Evolutionary conservation across 2,113 vertebrate genomes (phyloP).

Genomic region (Heterotis niloticus): DNA sequence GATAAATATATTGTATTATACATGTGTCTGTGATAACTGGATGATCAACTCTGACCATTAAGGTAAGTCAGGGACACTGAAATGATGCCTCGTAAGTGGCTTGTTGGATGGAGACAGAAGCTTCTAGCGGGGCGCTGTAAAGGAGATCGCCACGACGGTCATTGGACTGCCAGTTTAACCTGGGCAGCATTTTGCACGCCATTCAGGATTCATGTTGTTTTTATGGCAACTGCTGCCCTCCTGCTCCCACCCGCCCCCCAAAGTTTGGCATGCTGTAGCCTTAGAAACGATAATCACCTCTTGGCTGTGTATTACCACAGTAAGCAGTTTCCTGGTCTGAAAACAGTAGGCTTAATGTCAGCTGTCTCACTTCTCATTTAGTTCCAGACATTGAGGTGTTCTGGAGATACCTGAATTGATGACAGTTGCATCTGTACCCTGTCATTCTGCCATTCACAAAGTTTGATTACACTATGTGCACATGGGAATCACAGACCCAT

Average conservation of each 20-base stretch:
- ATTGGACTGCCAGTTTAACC: neutral
- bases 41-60: too few relatives aligned
- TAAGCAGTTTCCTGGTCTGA: slow-evolving; percentile 20
- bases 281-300: slow-evolving; percentile 52
- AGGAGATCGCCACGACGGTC: neutral
- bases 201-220: neutral
- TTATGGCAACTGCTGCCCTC: slow-evolving; percentile 12
- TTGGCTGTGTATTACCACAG: neutral
- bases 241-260: slow-evolving; percentile 40
- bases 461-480: neutral
- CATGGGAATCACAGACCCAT: neutral
- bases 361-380: slow-evolving; percentile 31
- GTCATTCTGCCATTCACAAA: neutral
- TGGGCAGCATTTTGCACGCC: neutral
- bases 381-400: neutral
- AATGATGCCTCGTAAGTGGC: neutral
- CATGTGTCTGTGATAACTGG: too few relatives aligned
- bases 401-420: neutral
- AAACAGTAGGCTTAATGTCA: slow-evolving; percentile 50
- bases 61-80: neutral
- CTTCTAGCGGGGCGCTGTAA: neutral
- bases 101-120: neutral
- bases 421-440: neutral
- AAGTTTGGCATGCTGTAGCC: slow-evolving; percentile 47
- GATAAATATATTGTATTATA: too few relatives aligned